These are phyloP conservation scores for Drosophila pseudotalamancana DNA, from an alignment of 2,888 invertebrate genomes.

Conservation along the genomic window DNA sequence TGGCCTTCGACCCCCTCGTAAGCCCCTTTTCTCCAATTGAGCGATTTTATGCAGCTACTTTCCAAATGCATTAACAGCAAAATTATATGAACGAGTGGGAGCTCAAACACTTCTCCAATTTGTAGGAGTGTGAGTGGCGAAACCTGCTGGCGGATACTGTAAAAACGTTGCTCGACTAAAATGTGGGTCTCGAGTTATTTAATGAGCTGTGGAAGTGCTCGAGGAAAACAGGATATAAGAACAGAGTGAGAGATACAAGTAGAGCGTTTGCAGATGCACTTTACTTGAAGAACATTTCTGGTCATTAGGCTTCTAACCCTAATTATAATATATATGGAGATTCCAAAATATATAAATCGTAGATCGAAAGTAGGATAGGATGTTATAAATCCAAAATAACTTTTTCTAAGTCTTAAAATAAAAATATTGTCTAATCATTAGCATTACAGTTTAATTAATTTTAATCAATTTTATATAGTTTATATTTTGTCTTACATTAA, in stretches of 20 bases:
- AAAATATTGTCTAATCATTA: too few species aligned
- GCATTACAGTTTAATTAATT: too few species aligned
- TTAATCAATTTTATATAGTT: too few species aligned
- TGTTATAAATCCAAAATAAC: too few species aligned
- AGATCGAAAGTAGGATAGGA: too few species aligned
- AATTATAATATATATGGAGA: too few species aligned
- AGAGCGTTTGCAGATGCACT: not conserved
- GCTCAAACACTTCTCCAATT: slow-evolving; percentile 4
- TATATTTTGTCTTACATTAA: not conserved
- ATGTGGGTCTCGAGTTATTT: slow-evolving; percentile 31
- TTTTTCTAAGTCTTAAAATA: too few species aligned
- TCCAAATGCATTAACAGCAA: slow-evolving; percentile 54
- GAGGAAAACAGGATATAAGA: not conserved
- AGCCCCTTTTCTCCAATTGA: slow-evolving; percentile 31
- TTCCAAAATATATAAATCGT: too few species aligned
- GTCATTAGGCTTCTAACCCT: too few species aligned
- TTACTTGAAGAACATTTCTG: not conserved
- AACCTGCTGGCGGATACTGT: slow-evolving; percentile 32
- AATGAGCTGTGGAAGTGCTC: slow-evolving; percentile 51
- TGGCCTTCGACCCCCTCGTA: not conserved
- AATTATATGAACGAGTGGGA: slow-evolving; percentile 36
- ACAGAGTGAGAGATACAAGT: not conserved
- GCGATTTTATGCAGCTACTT: slow-evolving; percentile 57
- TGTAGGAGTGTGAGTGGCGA: slow-evolving; percentile 34
- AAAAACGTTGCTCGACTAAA: not conserved